Base-by-base conservation (phyloP, 2,888 invertebrate genomes). In the Drosophila merina region DNA sequence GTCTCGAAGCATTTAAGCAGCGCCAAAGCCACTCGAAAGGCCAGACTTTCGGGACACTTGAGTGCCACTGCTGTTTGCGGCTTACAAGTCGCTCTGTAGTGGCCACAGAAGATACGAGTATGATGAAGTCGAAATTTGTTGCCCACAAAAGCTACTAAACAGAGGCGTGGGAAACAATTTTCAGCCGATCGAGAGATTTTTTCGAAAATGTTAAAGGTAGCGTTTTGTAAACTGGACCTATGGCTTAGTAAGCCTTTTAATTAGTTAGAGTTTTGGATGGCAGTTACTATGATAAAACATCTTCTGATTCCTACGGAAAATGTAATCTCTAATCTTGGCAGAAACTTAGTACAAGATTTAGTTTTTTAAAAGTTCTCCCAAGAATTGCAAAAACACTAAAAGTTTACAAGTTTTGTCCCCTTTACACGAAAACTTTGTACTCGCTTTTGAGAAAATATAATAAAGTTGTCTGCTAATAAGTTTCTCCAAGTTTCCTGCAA, bases 1-100 rank as follows among this genome's bases (percentile, higher is more conserved):
- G 67, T 14, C 71, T 50, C 26, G 38, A 45, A 49, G 49, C 71
- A 26, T 67, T 36, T 57, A 57, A 67, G 70, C 71, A 70, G 66
- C 58, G 66, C 25, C 71, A 71, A 70, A 67, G 25, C 59, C 72
- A 67, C 67, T 71, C 59, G 59, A 71, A 47, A 57, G 57, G 33
- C 70, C 52, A 20, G 63, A 38, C 67, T 68, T 47, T 47, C 49
- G 59, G 26, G 49, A n/a, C 26, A 30, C 71, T 67, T 49, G 57
- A 71, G 49, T 49, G 67, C 38, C 38, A 69, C 45, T 49, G 66
- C 38, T 49, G 58, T 31, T 58, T 45, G 66, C 58, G 36, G 71
- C 71, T 50, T 7, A 68, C 30, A 31, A 64, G 69, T 33, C 55
- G 10, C 45, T 47, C 64, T 55, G 38, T 38, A 64, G 69, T 55